These are phyloP conservation scores for Strigamia maritima DNA, from an alignment of 2,888 invertebrate species.

Conservation along the genomic window DNA sequence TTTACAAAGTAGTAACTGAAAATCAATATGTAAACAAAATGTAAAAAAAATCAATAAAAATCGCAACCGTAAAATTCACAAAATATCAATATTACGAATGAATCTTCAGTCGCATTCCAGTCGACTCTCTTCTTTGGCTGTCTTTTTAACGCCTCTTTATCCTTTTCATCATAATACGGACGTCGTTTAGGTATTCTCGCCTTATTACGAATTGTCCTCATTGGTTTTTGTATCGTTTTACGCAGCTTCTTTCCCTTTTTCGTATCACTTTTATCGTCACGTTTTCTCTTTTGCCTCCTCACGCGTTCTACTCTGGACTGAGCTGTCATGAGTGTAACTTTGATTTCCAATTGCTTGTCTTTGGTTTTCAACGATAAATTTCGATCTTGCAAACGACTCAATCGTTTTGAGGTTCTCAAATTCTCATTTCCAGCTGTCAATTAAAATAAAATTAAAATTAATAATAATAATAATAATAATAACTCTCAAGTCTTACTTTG, in stretches of 20 bases:
- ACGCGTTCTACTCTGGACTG: neutral
- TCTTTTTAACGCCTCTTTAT: conserved; percentile 62
- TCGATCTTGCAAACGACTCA: neutral
- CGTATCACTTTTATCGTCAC: neutral
- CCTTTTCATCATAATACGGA: conserved; percentile 61
- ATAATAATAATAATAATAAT: neutral
- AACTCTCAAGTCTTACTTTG: neutral
- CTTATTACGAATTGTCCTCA: neutral
- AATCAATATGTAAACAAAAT: too few relatives aligned
- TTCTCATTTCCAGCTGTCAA: neutral
- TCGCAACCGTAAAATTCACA: neutral
- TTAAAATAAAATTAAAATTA: neutral
- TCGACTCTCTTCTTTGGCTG: conserved; percentile 58
- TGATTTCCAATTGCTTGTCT: neutral
- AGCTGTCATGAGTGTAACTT: neutral
- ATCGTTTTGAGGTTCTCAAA: neutral
- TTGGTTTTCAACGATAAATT: neutral
- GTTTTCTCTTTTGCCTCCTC: neutral
- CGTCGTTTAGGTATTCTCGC: neutral
- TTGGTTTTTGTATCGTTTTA: neutral
- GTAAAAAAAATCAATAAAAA: neutral
- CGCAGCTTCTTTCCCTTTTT: neutral
- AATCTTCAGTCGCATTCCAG: conserved; percentile 69
- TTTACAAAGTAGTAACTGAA: conserved; percentile 62
- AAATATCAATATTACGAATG: conserved; percentile 51